A percentile compares a stretch with the other conserved stretches of the same genome.
Conservation (phyloP, 1,140 invertebrate genomes). For the Pseudomyrmex sp. region DNA sequence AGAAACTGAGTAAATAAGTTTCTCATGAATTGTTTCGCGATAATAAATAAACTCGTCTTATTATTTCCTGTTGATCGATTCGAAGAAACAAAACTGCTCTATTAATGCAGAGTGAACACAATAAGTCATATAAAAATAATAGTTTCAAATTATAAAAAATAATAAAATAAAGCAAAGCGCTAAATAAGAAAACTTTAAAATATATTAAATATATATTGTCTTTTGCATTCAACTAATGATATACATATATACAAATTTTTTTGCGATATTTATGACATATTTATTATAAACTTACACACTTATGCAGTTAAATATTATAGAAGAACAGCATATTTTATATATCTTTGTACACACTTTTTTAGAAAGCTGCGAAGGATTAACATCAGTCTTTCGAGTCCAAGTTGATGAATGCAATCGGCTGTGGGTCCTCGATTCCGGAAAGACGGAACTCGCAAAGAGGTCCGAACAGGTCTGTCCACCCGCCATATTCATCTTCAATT, state of each 20-base stretch:
- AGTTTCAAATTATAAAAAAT: neutral
- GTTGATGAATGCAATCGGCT: constrained; percentile 89
- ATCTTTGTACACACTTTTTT: constrained; percentile 12
- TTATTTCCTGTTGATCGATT: neutral
- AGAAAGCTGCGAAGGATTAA: constrained; percentile 88
- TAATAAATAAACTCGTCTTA: neutral
- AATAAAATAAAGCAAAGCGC: neutral
- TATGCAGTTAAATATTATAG: too few species aligned
- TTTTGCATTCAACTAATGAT: too few species aligned
- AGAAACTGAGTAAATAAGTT: constrained; percentile 13
- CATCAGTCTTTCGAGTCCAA: constrained; percentile 91
- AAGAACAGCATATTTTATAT: neutral
- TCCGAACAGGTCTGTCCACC: constrained; percentile 90
- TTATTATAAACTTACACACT: too few species aligned
- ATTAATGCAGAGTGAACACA: neutral
- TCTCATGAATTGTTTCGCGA: constrained; percentile 20
- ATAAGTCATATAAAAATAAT: neutral
- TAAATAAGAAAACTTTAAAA: neutral
- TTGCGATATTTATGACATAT: neutral
- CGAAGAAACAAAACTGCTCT: neutral
- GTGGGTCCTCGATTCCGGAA: constrained; percentile 92
- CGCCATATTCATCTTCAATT: constrained; percentile 90
- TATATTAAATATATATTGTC: neutral
- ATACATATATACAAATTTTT: neutral
- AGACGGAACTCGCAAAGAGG: constrained; percentile 89